phyloP scores from a whole-genome alignment of 1,140 invertebrate species.

The Meloidogyne chitwoodi region DNA sequence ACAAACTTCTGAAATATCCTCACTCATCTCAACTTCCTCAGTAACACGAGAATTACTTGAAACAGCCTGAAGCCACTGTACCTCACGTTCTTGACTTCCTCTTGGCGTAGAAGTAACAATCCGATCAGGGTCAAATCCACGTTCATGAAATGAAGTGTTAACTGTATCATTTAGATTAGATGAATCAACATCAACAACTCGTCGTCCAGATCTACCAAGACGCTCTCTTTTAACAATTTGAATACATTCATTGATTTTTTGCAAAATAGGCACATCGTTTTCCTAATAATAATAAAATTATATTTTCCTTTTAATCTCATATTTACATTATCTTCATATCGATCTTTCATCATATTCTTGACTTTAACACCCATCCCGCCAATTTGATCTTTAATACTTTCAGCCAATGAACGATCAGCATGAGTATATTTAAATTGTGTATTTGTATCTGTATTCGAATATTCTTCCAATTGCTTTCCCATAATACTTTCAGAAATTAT shows the following conservation, averaged over 20 bases:
- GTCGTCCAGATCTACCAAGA: not conserved
- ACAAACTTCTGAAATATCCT: not conserved
- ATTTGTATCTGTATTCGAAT: constrained; percentile 24
- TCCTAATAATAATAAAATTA: not conserved
- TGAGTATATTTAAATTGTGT: constrained; percentile 15
- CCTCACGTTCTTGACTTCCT: not conserved
- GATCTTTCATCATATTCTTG: not conserved
- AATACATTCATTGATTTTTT: not conserved
- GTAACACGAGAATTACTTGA: not conserved
- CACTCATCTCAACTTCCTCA: not conserved
- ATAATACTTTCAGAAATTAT: constrained; percentile 24
- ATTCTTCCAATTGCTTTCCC: constrained; percentile 22
- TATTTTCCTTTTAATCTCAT: not conserved
- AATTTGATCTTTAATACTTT: constrained; percentile 19
- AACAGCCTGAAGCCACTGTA: not conserved
- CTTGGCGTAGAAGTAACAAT: constrained; percentile 10
- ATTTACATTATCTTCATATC: not conserved
- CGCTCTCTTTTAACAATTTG: constrained; percentile 3
- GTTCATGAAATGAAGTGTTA: constrained; percentile 1
- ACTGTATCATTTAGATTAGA: not conserved
- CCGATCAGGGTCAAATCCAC: not conserved
- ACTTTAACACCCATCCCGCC: not conserved
- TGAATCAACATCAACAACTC: not conserved
- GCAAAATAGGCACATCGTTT: not conserved
- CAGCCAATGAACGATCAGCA: constrained; percentile 11